Evolutionary conservation across 2,888 invertebrate genomes (phyloP), one percentile per base, ranked within the genome.

Genomic region (Sinhomidia bicolor): DNA sequence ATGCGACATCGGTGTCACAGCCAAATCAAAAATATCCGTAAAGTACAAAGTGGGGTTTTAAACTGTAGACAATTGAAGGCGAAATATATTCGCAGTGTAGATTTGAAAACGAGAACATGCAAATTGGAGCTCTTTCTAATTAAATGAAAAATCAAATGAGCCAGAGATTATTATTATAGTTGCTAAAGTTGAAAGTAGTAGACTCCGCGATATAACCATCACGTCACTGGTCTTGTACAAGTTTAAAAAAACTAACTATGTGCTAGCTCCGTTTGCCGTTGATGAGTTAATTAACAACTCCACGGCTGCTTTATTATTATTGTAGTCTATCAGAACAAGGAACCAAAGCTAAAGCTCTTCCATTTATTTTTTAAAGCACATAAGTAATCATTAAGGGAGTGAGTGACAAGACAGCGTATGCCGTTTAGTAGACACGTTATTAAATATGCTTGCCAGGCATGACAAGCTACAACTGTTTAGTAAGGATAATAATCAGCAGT

Each of bases 21-120:
- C 71, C 71, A 71, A 71, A 23, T 44, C 23, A 20, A 71, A 23
- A 44, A 23, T 71, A 44, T 71, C 71, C 44, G 71, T 71, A 5
- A 71, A 41, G 71, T 71, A 71, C 71, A 71, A 71, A 71, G 5
- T n/a, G 32, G 17, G 17, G 41, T 17, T 41, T 68, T 41, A 20
- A 71, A 23, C 23, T 71, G n/a, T 23, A 3, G 6, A 71, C 23
- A 20, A 23, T 71, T 44, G 1, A 68, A 62, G n/a, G n/a, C 5
- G 14, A 14, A 51, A 4, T 51, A 7, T 14, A 51, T 51, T 14
- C 14, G 51, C 14, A 51, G n/a, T 51, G 9, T 7, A 32, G 1
- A 62, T 12, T 62, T 32, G n/a, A 36, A 23, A 10, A 14, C 12
- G 17, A 65, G n/a, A 32, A 17, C 10, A 10, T 26, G 10, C 12